Percentiles rank a stretch among this genome's conserved stretches.
Conservation (phyloP, 2,113 vertebrate genomes). For the Scomber japonicus region DNA sequence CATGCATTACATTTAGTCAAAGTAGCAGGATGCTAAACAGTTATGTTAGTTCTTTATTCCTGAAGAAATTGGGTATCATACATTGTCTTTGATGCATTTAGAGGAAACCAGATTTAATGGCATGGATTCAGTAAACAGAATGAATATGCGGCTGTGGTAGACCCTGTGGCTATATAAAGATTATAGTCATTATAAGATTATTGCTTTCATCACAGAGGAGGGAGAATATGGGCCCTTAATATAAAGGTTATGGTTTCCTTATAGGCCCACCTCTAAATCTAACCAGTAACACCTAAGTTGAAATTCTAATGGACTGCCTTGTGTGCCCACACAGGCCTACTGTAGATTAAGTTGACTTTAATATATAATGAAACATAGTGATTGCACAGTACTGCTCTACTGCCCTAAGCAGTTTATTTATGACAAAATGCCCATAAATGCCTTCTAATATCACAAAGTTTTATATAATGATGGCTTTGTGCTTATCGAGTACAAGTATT, state of each 20-base stretch:
- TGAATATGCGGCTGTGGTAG: conserved; percentile 66
- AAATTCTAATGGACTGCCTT: conserved; percentile 64
- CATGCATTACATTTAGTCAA: conserved; percentile 61
- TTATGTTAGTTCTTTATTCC: conserved; percentile 82
- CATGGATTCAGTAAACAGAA: conserved; percentile 74
- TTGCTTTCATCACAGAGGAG: conserved; percentile 81
- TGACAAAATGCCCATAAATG: conserved; percentile 69
- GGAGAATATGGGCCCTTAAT: conserved; percentile 70
- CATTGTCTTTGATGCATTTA: conserved; percentile 78
- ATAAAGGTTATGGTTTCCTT: conserved; percentile 70
- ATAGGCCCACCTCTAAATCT: conserved; percentile 65
- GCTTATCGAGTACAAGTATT: conserved; percentile 76
- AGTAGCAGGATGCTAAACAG: conserved; percentile 68
- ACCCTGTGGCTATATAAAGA: conserved; percentile 78
- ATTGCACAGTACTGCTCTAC: conserved; percentile 58
- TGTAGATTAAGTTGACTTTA: conserved; percentile 40
- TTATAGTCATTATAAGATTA: conserved; percentile 80
- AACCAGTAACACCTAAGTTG: conserved; percentile 80
- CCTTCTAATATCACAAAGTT: conserved; percentile 51
- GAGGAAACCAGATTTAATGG: conserved; percentile 77
- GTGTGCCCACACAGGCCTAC: conserved; percentile 47
- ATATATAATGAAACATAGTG: conserved; percentile 52
- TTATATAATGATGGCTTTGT: conserved; percentile 72
- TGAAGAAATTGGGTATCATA: conserved; percentile 81
- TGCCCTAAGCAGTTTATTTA: conserved; percentile 58